A percentile compares a stretch with the other conserved stretches of the same genome.
These are phyloP conservation scores for Channallabes apus DNA, from an alignment of 2,797 vertebrate genomes.

Conservation along the genomic window DNA sequence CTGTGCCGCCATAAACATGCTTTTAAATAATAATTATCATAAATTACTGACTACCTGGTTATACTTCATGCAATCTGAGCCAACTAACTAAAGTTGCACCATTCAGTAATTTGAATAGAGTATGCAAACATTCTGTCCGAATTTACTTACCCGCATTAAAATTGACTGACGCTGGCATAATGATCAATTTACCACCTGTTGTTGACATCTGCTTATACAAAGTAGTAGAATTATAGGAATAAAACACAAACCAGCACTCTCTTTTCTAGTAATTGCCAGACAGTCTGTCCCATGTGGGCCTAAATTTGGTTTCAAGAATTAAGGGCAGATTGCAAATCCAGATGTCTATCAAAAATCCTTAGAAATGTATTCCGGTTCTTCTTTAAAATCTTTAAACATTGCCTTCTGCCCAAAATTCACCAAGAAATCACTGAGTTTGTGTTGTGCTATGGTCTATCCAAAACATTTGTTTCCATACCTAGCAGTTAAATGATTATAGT, in stretches of 20 bases:
- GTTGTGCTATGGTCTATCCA: neutral
- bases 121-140: slow-evolving; percentile 27
- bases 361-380: neutral
- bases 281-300: slow-evolving; percentile 61
- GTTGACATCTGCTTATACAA: slow-evolving; percentile 79
- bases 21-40: neutral
- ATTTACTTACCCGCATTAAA: slow-evolving; percentile 65
- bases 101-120: slow-evolving; percentile 1
- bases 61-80: neutral
- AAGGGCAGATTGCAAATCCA: slow-evolving; percentile 7
- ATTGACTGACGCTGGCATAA: slow-evolving; percentile 69
- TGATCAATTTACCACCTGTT: slow-evolving; percentile 78
- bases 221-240: slow-evolving; percentile 71
- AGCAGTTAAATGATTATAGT: neutral
- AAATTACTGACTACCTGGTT: too few relatives aligned
- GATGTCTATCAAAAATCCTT: slow-evolving; percentile 14
- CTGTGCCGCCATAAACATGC: too few relatives aligned
- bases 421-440: neutral
- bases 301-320: slow-evolving; percentile 22
- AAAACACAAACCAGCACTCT: slow-evolving; percentile 60
- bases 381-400: slow-evolving; percentile 8
- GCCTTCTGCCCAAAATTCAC: neutral
- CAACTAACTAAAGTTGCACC: neutral
- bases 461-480: neutral
- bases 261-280: slow-evolving; percentile 40